Conservation (phyloP, 2,888 invertebrate genomes). For the Calliphora vomitoria region DNA sequence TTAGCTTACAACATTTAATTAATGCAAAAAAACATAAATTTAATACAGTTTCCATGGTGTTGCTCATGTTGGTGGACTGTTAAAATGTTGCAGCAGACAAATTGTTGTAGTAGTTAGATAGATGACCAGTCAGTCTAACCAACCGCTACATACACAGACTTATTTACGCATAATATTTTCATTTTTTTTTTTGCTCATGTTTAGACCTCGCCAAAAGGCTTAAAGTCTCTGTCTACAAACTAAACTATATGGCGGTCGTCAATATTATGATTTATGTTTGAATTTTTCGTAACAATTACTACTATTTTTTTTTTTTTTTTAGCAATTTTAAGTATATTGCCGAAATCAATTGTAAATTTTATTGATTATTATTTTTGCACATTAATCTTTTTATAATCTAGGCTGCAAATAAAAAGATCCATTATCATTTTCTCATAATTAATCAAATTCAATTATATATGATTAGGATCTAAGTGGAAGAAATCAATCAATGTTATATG, state of each 20-base stretch:
- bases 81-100: conserved; percentile 26
- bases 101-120: neutral
- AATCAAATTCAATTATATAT: conserved; percentile 32
- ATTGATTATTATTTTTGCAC: conserved; percentile 31
- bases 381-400: conserved; percentile 48
- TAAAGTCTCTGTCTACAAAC: neutral
- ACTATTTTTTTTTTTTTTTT: neutral
- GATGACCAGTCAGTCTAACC: neutral
- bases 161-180: conserved; percentile 36
- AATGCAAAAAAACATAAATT: conserved; percentile 47
- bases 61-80: conserved; percentile 6
- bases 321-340: conserved; percentile 9
- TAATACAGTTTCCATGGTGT: conserved; percentile 1
- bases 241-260: neutral
- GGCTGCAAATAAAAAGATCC: conserved; percentile 16
- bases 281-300: conserved; percentile 25
- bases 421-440: conserved; percentile 54
- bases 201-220: conserved; percentile 9
- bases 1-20: conserved; percentile 38
- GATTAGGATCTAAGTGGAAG: conserved; percentile 8
- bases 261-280: conserved; percentile 37
- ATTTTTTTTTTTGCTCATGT: conserved; percentile 2
- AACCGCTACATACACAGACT: neutral
- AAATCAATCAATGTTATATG: neutral
- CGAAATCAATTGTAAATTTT: conserved; percentile 24